Base-by-base conservation (phyloP, 2,113 vertebrate genomes). In the Stictonetta naevosa region DNA sequence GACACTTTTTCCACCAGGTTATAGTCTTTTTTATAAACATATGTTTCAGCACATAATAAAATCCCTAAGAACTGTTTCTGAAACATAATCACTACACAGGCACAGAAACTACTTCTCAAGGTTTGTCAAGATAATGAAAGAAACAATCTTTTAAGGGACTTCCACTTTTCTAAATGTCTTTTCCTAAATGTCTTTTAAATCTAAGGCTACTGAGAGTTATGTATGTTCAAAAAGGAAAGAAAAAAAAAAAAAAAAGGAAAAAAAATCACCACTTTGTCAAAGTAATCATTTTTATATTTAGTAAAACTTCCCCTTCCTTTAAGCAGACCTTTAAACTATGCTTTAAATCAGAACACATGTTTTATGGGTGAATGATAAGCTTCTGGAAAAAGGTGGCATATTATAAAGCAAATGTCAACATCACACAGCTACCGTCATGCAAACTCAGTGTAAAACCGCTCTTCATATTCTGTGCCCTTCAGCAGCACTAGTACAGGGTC, bases 101-200 rank as follows among this genome's bases (percentile, higher is more conserved):
- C 76, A 87, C 80, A 90, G 83, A 96, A 96, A 80, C 40, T 74
- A 60, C 95, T 96, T 97, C 90, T 95, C 85, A 96, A 93, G 90
- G 84, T 96, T 96, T 92, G 92, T 97, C 83, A 95, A 78, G 96
- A 94, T 90, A 97, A 93, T 86, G 83, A 96, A 97, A 96, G 88
- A 90, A 96, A 91, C 20, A 64, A 92, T 93, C 81, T 92, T 96
- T 78, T 91, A 91, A 84, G 31, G 67, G 52, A 78, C 83, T 96
- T 90, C 52, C 25, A 68, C 74, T 94, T 95, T 96, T 69, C 69
- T 72, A 81, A 91, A 94, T 86, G 46, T 94, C 63, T 77, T 94
- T 95, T 92, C 55, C 76, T 63, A 88, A 88, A 94, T 62, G 52
- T 81, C 75, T 97, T 97, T 93, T 90, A 91, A 88, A 94, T 55